Evolutionary conservation across 2,797 vertebrate genomes (phyloP), one percentile per base, ranked within the genome.

Genomic region (Carapus acus): DNA sequence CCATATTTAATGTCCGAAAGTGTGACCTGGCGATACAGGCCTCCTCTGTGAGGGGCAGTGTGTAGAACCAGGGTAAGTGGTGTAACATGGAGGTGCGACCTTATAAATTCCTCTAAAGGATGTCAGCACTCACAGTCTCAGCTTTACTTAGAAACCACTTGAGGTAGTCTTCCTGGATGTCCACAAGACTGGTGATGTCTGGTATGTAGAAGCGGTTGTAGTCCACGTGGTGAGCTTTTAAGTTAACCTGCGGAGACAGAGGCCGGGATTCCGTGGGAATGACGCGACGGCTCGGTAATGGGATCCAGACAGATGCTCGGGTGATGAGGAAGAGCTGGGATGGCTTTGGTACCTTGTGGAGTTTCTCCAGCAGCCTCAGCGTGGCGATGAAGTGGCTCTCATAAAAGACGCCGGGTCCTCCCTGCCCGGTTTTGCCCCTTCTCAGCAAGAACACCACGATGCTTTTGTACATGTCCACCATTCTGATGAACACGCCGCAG

Each of bases 261-360:
- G 47, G 17, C 72, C 55, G 61, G n/a, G n/a, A 17, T 18, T 31
- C 17, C 12, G 8, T 67, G 16, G 75, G 6, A 29, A 9, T 5
- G 5, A 27, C 5, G 24, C 24, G 9, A 27, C 24, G 9, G 5
- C 5, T 4, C 24, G 9, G 4, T 5, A 27, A 27, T 27, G 5
- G 9, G 9, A 27, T 39, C 17, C 31, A 36, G 42, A 24, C n/a
- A n/a, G n/a, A n/a, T n/a, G n/a, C n/a, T n/a, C n/a, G n/a, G n/a
- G n/a, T n/a, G n/a, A n/a, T n/a, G n/a, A n/a, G n/a, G n/a, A n/a
- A n/a, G n/a, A n/a, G n/a, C n/a, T n/a, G n/a, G n/a, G n/a, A n/a
- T n/a, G n/a, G n/a, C n/a, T n/a, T n/a, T n/a, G n/a, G n/a, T n/a
- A 97, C 95, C 91, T 94, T 98, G 80, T 98, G 92, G 43, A 98